Base-by-base conservation (phyloP, 37 sponge, comb jelly and placozoan species). In the Petrosia ficiformis region DNA sequence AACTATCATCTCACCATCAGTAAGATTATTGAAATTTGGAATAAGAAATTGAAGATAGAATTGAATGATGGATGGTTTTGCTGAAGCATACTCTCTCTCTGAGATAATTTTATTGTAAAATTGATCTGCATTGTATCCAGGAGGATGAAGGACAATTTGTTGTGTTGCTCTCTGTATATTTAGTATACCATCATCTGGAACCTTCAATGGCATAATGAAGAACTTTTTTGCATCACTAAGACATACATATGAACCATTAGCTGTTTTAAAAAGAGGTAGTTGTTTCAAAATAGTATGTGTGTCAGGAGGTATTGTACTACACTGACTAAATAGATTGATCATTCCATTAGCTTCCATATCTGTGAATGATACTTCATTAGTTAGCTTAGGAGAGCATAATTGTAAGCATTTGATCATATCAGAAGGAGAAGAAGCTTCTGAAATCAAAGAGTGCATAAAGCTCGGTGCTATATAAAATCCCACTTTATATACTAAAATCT, bases 371-470 rank as follows among this genome's bases (percentile, higher is more conserved):
- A 40, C 67, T 57, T 69, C 70, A 80, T 40, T 61, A 19, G 8
- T 48, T 19, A 44, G 65, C 14, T 4, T 24, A 8, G 82, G 74
- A 21, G 3, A 5, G 4, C 65, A 26, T 25, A 81, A 57, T 10
- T 34, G 1, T 10, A 81, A 43, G 57, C 82, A 81, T 29, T 59
- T 26, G 3, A 81, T 39, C 16, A 81, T 40, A 43, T 81, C 74
- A 40, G 33, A 48, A 14, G 14, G 14, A 48, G 54, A 48, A 48
- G 54, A 48, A 19, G 54, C 8, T 19, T 14, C 14, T 48, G 54
- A 48, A 19, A 48, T 48, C 14, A 19, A 48, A 48, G 54, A 48
- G 14, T 61, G 11, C 63, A 61, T 29, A 61, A 61, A 26, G 26
- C 6, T 24, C n/a, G 63, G 63, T 5, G 63, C 63, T 26, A 61